Base-by-base conservation (phyloP, 2,113 vertebrate species). In the Dunckerocampus dactyliophorus region DNA sequence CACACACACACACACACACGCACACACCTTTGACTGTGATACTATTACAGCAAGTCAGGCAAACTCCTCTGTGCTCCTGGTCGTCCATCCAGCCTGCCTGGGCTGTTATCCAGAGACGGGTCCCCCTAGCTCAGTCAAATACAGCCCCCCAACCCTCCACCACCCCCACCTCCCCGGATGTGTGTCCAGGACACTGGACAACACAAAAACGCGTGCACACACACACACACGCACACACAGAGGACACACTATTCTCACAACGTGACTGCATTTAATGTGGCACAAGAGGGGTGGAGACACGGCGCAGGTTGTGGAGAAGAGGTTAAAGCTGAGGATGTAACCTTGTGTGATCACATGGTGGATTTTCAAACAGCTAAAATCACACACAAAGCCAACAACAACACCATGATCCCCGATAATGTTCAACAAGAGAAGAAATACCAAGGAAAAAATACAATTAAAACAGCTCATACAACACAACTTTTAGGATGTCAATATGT, bases 211-310 rank as follows among this genome's bases (percentile, higher is more conserved):
- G 50, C 22, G 57, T 62, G 83, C 81, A 85, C 72, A 86, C n/a
- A n/a, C n/a, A 75, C 79, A 78, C 73, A 80, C 71, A 3, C 24
- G 48, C 55, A 52, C 22, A 59, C 64, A 84, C 81, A 86, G 72
- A 86, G 65, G 74, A 72, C 1, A 68, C 69, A 61, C 86, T 88
- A 80, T 86, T 82, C 80, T 60, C 69, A 50, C 48, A 80, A 79
- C 61, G 63, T 82, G 81, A 80, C 76, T 63, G 71, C 69, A 53
- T 74, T 68, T 51, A 71, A 39, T 59, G 62, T 65, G 24, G 24
- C 5, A 28, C 24, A 28, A 28, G 24, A 28, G 2, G 2, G 24
- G 24, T 28, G 24, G 24, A 28, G 24, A 28, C 24, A 28, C 24
- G 5, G 24, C 5, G 24, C 24, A 28, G 24, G 24, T 28, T 3